Base-by-base conservation (phyloP, 2,113 vertebrate species). In the Odobenus rosmarus region DNA sequence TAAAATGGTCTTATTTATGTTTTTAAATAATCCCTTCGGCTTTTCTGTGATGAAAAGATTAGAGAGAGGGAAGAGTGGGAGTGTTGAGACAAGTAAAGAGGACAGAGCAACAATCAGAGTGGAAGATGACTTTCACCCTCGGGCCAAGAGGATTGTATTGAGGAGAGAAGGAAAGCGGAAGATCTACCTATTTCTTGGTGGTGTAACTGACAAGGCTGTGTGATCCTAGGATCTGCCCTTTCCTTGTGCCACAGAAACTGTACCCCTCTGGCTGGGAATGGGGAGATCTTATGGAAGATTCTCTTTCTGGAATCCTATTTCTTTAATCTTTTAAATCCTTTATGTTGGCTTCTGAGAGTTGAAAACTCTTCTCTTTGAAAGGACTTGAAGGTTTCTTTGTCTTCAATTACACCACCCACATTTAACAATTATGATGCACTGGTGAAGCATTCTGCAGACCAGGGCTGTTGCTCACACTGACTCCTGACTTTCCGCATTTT, bases 401-500 rank as follows among this genome's bases (percentile, higher is more conserved):
- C 42, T 84, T 83, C 79, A 19, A 5, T 46, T n/a, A 28, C 10
- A 80, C 49, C 64, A 89, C 64, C 80, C 83, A 88, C 90, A 4
- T 69, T 79, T 87, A 36, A 88, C 90, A 4, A 62, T 79, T 87
- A 36, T 76, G 72, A 94, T 36, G 83, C 89, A 42, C 51, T 57
- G 57, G 62, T 53, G 36, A 93, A 86, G 39, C 61, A 67, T 81
- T 96, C 79, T 90, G 79, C 39, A 61, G 71, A 88, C 39, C 42
- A 62, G 57, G 46, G 67, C 11, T 69, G 1, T 42, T 67, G 88
- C 93, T 93, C 95, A 81, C 21, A 14, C 39, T 36, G 49, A 90
- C 88, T 97, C 74, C 85, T 88, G 79, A 96, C 92, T 97, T 91
- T 36, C 21, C 72, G 39, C 51, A 90, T 90, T 96, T 97, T 96